Percentiles rank a stretch among this genome's conserved stretches.
Evolutionary conservation across 2,113 vertebrate genomes (phyloP).

Genomic region (Peromyscus maniculatus): DNA sequence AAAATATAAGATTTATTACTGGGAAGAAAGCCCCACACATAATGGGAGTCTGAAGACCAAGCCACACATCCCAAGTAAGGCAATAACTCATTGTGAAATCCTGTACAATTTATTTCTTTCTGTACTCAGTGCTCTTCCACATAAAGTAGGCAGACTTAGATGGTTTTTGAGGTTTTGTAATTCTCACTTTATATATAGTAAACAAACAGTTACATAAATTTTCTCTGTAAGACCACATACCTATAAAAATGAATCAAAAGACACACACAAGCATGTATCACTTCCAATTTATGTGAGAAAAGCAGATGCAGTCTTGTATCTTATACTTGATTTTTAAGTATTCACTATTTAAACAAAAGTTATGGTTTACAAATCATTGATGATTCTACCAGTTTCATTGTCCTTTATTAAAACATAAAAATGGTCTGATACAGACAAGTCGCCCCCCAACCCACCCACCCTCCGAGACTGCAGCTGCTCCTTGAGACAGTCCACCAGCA

Average conservation of each 20-base stretch:
- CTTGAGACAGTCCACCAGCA: too few species aligned
- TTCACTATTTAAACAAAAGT: conserved; percentile 62
- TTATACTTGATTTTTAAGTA: conserved; percentile 56
- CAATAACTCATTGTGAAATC: conserved; percentile 45
- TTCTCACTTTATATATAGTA: conserved; percentile 22
- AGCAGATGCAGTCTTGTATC: conserved; percentile 40
- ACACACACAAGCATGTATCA: conserved; percentile 40
- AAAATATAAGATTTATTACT: neutral
- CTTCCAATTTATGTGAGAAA: conserved; percentile 58
- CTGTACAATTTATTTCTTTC: conserved; percentile 2
- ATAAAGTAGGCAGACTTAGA: conserved; percentile 17
- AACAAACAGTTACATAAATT: conserved; percentile 30
- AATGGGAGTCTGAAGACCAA: neutral
- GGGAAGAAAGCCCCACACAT: neutral
- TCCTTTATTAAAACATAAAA: conserved; percentile 64
- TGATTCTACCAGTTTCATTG: conserved; percentile 51
- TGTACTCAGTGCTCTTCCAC: neutral
- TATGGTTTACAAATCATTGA: conserved; percentile 58
- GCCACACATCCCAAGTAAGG: neutral
- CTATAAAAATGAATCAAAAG: conserved; percentile 58
- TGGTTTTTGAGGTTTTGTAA: conserved; percentile 16
- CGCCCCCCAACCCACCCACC: too few species aligned
- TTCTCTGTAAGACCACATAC: conserved; percentile 28
- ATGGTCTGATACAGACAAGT: conserved; percentile 21
- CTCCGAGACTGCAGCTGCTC: too few species aligned